Evolutionary conservation across 2,888 invertebrate genomes (phyloP).

Genomic region (Eilema caniola): DNA sequence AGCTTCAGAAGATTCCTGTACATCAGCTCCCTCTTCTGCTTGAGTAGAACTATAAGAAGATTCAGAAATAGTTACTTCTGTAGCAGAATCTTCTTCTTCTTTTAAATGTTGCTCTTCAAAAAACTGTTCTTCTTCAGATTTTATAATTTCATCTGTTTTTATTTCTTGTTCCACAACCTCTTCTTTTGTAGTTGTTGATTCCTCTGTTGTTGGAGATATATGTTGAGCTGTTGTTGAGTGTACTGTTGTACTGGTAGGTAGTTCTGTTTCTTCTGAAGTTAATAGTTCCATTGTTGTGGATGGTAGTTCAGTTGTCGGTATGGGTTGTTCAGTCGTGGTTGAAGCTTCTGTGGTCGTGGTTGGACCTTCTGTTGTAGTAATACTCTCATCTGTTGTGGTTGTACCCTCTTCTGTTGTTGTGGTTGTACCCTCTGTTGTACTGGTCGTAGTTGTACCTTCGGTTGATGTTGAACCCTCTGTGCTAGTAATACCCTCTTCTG

Average conservation of each 20-base stretch:
- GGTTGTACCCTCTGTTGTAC: neutral
- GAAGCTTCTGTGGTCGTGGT: neutral
- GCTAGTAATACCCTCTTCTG: too few relatives aligned
- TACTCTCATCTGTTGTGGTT: neutral
- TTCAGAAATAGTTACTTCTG: neutral
- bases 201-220: neutral
- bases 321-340: neutral
- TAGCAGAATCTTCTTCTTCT: neutral
- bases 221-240: constrained; percentile 11
- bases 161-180: neutral
- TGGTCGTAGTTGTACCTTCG: neutral
- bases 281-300: constrained; percentile 9
- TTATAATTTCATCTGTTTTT: neutral
- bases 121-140: neutral
- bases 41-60: constrained; percentile 1
- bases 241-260: constrained; percentile 10
- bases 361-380: neutral
- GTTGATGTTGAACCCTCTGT: too few relatives aligned
- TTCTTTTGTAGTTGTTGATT: neutral
- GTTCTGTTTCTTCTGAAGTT: constrained; percentile 7
- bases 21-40: neutral
- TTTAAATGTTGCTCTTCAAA: constrained; percentile 10
- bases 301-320: constrained; percentile 8
- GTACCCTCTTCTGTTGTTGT: neutral
- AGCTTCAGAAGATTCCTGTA: constrained; percentile 4